Base-by-base conservation (phyloP, 2,797 vertebrate species). In the Coregonus suidteri region DNA sequence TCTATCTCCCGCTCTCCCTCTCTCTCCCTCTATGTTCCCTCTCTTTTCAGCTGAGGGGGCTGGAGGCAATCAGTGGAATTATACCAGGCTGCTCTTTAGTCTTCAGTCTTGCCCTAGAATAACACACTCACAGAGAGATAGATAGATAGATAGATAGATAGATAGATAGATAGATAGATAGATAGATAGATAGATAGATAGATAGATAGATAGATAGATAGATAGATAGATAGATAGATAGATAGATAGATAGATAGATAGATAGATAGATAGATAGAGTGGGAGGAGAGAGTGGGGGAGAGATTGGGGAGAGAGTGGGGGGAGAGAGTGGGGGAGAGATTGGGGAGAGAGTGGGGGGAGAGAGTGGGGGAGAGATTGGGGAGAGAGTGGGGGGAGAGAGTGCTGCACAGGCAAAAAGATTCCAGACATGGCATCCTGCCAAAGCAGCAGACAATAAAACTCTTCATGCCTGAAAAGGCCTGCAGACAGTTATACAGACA, bases 391-490 rank as follows among this genome's bases (percentile, higher is more conserved):
- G 0, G 52, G 3, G 52, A 20, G 56, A 25, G 56, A 62, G n/a
- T 47, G 4, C 35, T 83, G 79, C 81, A 88, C 81, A 77, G 67
- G 65, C 72, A 77, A 71, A 84, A 81, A 81, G 80, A 90, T 88
- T 88, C 90, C 75, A 84, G 78, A 86, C 72, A 30, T 89, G 89
- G 87, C 84, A 68, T 75, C 64, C 79, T 25, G 81, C 91, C 87
- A 86, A 87, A 81, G 77, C 83, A 78, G 79, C 85, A 89, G 84
- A 92, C 88, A 92, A 91, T 89, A 87, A 91, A 91, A 81, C 18
- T 34, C 82, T 84, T 88, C 87, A 91, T 81, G 85, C 87, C 82
- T 82, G 83, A 87, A 66, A 68, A 62, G 65, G 47, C 80, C 76
- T 75, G 80, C 73, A 85, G 71, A 85, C 85, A 47, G 41, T 9